Evolutionary conservation across 2,113 vertebrate species (phyloP), one percentile per base, ranked within the genome.

Genomic region (Ranitomeya variabilis): DNA sequence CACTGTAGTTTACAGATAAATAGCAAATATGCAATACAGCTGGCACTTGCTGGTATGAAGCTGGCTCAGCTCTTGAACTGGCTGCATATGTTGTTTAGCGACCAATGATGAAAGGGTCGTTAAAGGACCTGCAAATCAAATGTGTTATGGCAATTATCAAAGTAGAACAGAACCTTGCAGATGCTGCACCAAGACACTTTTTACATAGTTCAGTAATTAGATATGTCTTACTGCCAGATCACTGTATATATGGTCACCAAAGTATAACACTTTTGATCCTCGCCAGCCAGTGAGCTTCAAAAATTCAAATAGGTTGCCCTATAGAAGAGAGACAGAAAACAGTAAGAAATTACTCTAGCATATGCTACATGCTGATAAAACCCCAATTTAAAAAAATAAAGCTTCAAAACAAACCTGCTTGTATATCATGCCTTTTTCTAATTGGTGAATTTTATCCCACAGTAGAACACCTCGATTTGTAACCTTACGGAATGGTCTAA

Each of bases 201-300:
- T 4, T 45, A 45, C 3, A 45, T 45, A 45, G 37, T 45, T 45
- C 23, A 23, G n/a, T 26, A 80, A 26, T 16, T 18, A 80, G 6
- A 76, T 19, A 0, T n/a, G 80, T 86, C 97, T 97, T 94, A 99
- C 99, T 91, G 99, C 99, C 93, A 99, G 93, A 93, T 99, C 99
- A 78, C 99, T 99, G 94, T 99, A 99, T 92, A 99, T 99, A 90
- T 99, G 99, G 93, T 99, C 99, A 86, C 99, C 98, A 76, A 99
- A 99, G 94, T 99, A 99, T 37, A 99, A 95, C 83, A 99, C 99
- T 92, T 95, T 98, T 60, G 97, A 98, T 73, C 99, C 99, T 79
- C 97, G 96, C 99, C 99, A 99, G 88, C 98, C 99, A 0, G 99
- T 99, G 16, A 99, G 97, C 92, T 97, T 97, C 93, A 99, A 92